A percentile compares a stretch with the other conserved stretches of the same genome.
Conservation (phyloP, 1,140 invertebrate genomes). For the Aricia agestis region DNA sequence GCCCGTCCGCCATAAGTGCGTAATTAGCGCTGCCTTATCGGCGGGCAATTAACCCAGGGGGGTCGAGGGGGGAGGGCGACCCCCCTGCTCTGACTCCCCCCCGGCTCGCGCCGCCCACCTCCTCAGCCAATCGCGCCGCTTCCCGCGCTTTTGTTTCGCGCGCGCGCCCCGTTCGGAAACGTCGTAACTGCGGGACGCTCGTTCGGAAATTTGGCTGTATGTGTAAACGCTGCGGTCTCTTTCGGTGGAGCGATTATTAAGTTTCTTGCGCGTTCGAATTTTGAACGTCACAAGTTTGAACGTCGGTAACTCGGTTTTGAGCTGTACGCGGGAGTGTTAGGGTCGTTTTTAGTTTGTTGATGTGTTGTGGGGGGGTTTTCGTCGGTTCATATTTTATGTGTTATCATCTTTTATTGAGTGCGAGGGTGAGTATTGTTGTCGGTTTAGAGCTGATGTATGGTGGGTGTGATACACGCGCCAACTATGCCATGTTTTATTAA, state of each 20-base stretch:
- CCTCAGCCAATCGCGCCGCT: slow-evolving; percentile 67
- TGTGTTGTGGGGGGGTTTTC: slow-evolving; percentile 49
- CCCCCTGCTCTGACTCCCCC: slow-evolving; percentile 49
- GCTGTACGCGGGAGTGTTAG: slow-evolving; percentile 28
- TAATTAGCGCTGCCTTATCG: slow-evolving; percentile 76
- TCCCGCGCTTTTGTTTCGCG: slow-evolving; percentile 74
- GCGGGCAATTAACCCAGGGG: slow-evolving; percentile 71
- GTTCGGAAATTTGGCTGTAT: slow-evolving; percentile 70
- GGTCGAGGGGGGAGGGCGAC: slow-evolving; percentile 27
- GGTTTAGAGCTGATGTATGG: slow-evolving; percentile 53
- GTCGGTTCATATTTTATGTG: slow-evolving; percentile 74
- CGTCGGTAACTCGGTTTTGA: slow-evolving; percentile 20
- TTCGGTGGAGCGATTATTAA: slow-evolving; percentile 66
- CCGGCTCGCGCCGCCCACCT: slow-evolving; percentile 62
- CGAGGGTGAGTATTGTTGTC: slow-evolving; percentile 71
- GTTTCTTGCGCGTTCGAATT: slow-evolving; percentile 36
- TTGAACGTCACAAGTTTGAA: slow-evolving; percentile 48
- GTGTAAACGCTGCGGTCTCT: slow-evolving; percentile 59
- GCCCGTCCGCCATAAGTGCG: slow-evolving; percentile 75
- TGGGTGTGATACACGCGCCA: background rate
- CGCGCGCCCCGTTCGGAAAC: slow-evolving; percentile 63
- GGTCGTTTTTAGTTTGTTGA: slow-evolving; percentile 26
- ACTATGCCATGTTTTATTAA: slow-evolving; percentile 3
- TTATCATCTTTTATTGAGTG: slow-evolving; percentile 76
- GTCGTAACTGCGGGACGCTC: slow-evolving; percentile 64